These are phyloP conservation scores for Neocrepidodera transversa DNA, from an alignment of 2,888 invertebrate species.

Conservation along the genomic window DNA sequence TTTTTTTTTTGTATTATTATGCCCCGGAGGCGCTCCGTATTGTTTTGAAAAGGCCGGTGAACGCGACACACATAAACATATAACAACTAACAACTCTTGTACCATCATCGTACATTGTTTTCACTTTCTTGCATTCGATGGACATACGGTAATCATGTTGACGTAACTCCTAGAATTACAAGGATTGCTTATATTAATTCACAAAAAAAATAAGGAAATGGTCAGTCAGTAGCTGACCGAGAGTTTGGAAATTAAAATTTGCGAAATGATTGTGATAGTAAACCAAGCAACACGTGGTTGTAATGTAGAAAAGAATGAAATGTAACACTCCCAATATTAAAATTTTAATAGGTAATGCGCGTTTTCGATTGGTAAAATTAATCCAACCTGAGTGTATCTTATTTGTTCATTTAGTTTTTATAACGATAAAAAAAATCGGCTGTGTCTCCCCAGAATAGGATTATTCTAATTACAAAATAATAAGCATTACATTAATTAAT, in stretches of 20 bases:
- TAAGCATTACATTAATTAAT: no score
- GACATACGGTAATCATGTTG: conserved; percentile 35
- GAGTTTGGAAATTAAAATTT: neutral
- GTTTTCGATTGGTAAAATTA: no score
- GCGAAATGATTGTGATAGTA: no score
- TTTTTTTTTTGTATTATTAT: conserved; percentile 33
- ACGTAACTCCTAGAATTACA: conserved; percentile 32
- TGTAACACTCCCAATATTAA: no score
- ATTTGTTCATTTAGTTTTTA: no score
- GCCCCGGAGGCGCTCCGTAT: conserved; percentile 33
- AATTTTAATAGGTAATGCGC: no score
- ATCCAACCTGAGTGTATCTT: no score
- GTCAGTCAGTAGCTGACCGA: neutral
- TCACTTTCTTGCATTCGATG: conserved; percentile 37
- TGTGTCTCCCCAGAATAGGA: no score
- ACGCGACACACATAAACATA: conserved; percentile 38
- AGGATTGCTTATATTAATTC: conserved; percentile 24
- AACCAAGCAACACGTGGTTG: no score
- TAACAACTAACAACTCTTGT: conserved; percentile 33
- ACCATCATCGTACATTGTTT: conserved; percentile 30
- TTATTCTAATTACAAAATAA: no score
- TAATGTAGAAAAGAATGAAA: no score
- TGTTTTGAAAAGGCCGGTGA: conserved; percentile 30
- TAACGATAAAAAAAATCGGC: no score
- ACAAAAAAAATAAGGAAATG: conserved; percentile 18